Evolutionary conservation across 2,888 invertebrate genomes (phyloP).

Genomic region (Coenonympha glycerion): DNA sequence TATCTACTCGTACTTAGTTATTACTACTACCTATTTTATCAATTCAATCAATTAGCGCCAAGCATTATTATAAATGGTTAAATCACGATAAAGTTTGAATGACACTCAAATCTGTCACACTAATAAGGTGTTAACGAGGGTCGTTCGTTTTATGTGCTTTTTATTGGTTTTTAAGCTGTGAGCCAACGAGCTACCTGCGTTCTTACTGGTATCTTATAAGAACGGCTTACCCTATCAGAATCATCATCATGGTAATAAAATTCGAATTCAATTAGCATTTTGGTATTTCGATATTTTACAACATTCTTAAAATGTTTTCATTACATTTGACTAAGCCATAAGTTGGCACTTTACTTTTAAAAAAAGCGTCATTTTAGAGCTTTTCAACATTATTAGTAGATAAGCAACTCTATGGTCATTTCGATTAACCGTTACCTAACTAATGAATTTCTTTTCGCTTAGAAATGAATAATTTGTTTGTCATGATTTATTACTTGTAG

Average conservation of each 20-base stretch:
- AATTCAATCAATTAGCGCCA: conserved; percentile 7
- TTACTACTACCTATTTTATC: background rate
- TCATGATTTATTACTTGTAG: no score
- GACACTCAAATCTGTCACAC: conserved; percentile 61
- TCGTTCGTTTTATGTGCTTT: conserved; percentile 67
- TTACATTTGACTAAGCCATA: background rate
- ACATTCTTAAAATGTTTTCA: background rate
- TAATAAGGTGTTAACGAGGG: conserved; percentile 71
- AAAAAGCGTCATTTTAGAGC: conserved; percentile 59
- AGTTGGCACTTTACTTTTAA: no score
- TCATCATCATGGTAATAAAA: background rate
- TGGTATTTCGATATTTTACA: background rate
- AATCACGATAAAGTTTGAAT: conserved; percentile 52
- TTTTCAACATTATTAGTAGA: conserved; percentile 28
- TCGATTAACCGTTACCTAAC: conserved; percentile 36
- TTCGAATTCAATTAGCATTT: background rate
- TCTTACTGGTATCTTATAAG: conserved; percentile 59
- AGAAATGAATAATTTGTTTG: conserved; percentile 15
- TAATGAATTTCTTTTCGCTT: conserved; percentile 30
- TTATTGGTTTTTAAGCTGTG: conserved; percentile 62
- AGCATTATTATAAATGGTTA: background rate
- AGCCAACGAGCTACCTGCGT: conserved; percentile 46
- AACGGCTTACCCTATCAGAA: conserved; percentile 23
- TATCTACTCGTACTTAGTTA: no score
- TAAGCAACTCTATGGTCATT: conserved; percentile 38